Evolutionary conservation across 2,797 vertebrate genomes (phyloP), one percentile per base, ranked within the genome.

Genomic region (Channa striata): DNA sequence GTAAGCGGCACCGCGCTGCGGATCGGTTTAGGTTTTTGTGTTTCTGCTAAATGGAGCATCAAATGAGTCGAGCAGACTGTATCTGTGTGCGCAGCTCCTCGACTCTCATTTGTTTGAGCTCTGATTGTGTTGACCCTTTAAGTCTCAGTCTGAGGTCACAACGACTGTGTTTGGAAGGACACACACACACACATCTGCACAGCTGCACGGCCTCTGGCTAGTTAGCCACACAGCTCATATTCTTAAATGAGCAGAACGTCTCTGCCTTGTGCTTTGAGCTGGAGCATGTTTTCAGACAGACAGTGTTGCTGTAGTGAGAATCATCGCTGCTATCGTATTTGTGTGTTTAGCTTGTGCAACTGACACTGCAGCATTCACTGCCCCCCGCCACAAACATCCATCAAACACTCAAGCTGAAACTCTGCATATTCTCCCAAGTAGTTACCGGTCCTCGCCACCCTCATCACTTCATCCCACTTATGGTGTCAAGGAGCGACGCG

Each of bases 11-110:
- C 72, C 21, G 74, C 62, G 11, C 63, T 25, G 63, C 46, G 62
- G 80, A 74, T 56, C 68, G 68, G 11, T 80, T 82, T 76, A 77
- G 4, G 4, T 30, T 77, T 59, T 64, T 77, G 75, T 50, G 49
- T 70, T 87, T 76, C 84, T 91, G 91, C 73, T 92, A 89, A 93
- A 91, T 88, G 83, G 87, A 90, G 92, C 85, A 83, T 89, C 78
- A 92, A 86, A 90, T 75, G 81, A 87, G 75, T 47, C 77, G 81
- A 83, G 56, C 68, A 56, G 81, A 74, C 57, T 71, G 62, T 51
- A 52, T 81, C 33, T 73, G 47, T 61, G 43, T 84, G 59, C 77
- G 80, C 61, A 25, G 74, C 72, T 52, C 40, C 47, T 42, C 14
- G 30, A 48, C 68, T 49, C 47, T 47, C 30, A 13, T 71, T 65